Base-by-base conservation (phyloP, 2,113 vertebrate species). In the Ovis canadensis region DNA sequence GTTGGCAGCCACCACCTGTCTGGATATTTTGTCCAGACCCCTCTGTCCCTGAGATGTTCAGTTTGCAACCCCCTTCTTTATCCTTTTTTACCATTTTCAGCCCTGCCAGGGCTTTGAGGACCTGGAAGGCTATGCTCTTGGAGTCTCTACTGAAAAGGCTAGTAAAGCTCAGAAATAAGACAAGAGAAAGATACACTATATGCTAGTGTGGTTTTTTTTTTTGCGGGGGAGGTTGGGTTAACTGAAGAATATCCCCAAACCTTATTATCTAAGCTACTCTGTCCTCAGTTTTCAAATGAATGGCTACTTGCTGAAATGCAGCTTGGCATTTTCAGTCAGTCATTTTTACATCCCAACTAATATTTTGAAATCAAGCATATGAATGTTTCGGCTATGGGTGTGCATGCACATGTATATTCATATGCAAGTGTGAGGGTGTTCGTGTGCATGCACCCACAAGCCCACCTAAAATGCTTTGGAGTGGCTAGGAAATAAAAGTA, bases 221-320 rank as follows among this genome's bases (percentile, higher is more conserved):
- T 2, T 2, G 0, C 2, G 14, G 45, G 11, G 8, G 14, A 10
- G 1, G 1, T 31, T 82, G 74, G 12, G 10, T 78, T 88, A 90
- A 54, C 3, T 52, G 55, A 91, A 95, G 15, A 48, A 91, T 12
- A 77, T n/a, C 90, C 71, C 60, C 45, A 80, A 88, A 74, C 23
- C 10, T n/a, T 15, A 29, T 52, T 77, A 31, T 54, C 25, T 67
- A 87, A 88, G 92, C 13, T 36, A 59, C 9, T 17, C 91, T 84
- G 93, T 84, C 19, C 59, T 82, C 36, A 80, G 27, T 43, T 48
- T 92, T 94, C 50, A 83, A 93, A 97, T 23, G 36, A 80, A 33
- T 27, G 74, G 45, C 36, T 90, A 64, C 36, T 71, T 43, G 71
- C 4, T 80, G 7, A 45, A 45, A 45, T 45, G 33, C 17, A 96